Evolutionary conservation across 2,888 invertebrate genomes (phyloP).

Genomic region (Drosophila anomelani): DNA sequence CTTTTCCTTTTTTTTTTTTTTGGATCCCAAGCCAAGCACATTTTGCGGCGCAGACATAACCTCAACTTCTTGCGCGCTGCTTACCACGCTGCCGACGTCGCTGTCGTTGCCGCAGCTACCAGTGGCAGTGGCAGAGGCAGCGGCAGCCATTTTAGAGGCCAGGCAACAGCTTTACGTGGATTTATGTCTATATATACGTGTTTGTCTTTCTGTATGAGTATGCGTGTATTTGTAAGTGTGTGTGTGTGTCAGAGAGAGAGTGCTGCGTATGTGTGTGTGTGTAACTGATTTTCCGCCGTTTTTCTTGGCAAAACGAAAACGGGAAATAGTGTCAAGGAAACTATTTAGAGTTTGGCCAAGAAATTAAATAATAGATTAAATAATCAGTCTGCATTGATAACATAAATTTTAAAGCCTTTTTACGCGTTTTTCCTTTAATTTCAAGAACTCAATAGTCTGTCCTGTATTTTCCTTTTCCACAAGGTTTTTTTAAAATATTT

Average conservation of each 20-base stretch:
- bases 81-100: conserved; percentile 75
- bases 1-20: conserved; percentile 7
- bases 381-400: conserved; percentile 8
- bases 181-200: conserved; percentile 45
- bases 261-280: background rate
- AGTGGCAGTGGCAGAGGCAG: conserved; percentile 49
- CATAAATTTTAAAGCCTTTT: background rate
- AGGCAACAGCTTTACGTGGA: conserved; percentile 75
- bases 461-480: background rate
- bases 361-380: conserved; percentile 37
- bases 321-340: conserved; percentile 65
- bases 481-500: too few species aligned
- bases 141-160: conserved; percentile 75
- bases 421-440: background rate
- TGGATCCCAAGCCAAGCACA: conserved; percentile 60
- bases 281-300: conserved; percentile 28
- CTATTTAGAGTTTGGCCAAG: conserved; percentile 15
- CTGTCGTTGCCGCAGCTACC: conserved; percentile 40
- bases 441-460: background rate
- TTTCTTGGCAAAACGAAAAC: conserved; percentile 32
- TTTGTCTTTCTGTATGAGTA: conserved; percentile 16
- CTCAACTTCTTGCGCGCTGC: conserved; percentile 79
- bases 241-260: conserved; percentile 5
- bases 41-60: conserved; percentile 80
- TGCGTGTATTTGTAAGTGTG: conserved; percentile 3